Evolutionary conservation across 2,888 invertebrate species (phyloP).

Genomic region (Apodemia mormo): DNA sequence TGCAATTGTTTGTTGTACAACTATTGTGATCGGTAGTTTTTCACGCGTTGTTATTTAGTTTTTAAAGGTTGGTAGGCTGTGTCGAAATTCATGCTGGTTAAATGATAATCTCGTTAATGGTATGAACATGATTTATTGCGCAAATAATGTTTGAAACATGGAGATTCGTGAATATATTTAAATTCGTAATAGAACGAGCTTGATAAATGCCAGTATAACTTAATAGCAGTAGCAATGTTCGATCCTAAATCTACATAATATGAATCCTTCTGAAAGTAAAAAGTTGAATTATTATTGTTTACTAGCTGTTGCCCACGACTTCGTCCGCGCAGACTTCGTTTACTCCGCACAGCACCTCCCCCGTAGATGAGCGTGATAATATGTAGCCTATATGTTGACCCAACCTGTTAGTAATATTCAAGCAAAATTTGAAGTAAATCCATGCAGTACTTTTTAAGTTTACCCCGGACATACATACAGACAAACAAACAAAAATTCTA

Average conservation of each 20-base stretch:
- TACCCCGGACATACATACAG: no score
- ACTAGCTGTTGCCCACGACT: no score
- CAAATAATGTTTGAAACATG: not conserved
- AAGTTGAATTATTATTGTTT: not conserved
- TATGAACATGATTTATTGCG: constrained; percentile 19
- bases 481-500: no score
- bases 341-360: no score
- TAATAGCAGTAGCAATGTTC: not conserved
- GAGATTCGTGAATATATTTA: constrained; percentile 1
- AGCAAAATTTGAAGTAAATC: no score
- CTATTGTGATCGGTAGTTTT: constrained; percentile 37
- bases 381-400: no score
- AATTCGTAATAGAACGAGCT: not conserved
- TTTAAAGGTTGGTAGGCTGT: constrained; percentile 19
- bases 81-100: constrained; percentile 23
- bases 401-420: no score
- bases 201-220: not conserved
- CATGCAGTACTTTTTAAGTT: no score
- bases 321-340: no score
- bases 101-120: constrained; percentile 15
- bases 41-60: constrained; percentile 23
- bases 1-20: constrained; percentile 45
- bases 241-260: not conserved
- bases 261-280: not conserved
- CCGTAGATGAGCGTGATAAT: no score